Evolutionary conservation across 1,140 invertebrate species (phyloP), one percentile per base, ranked within the genome.

Genomic region (Holcopasites calliopsidis): DNA sequence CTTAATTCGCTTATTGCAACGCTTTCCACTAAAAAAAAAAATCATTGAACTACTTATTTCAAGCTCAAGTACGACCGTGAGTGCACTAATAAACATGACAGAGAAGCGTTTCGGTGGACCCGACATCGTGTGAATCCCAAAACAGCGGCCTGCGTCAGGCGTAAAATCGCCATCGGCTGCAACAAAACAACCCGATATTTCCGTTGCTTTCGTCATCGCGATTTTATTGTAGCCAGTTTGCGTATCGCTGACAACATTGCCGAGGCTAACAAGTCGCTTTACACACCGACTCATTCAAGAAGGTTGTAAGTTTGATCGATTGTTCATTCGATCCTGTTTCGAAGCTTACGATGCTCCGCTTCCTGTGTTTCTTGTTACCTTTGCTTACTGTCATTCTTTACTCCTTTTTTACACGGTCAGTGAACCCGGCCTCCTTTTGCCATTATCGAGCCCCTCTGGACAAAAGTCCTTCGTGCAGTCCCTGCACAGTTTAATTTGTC

Each of bases 391-490:
- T 85, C 58, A 57, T 50, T 60, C 26, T 44, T 76, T 60, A 49
- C 65, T 55, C 76, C 54, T 61, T 77, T 61, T 61, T 78, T 60
- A 40, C 50, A 40, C 87, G 88, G 88, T 89, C 87, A 87, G 85
- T 77, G 87, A 90, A 90, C 88, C 74, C 87, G 68, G 61, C 70
- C 80, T 71, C 81, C 65, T 83, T 83, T 71, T 70, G 23, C 78
- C 71, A 82, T 79, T 79, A 71, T 76, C 71, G 44, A 33, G 21
- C 21, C 23, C 38, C n/a, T 10, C 62, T 28, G 76, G 71, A 82
- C 80, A 71, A 64, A 49, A 28, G 35, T 79, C 26, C 65, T 81
- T 71, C 73, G 35, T 18, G 50, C 49, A 54, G 44, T 40, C 60
- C n/a, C 23, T 38, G 42, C 52, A 2, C 52, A 16, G 40, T 49